These are phyloP conservation scores for Cynocephalus volans DNA, from an alignment of 2,113 vertebrate species.

Conservation along the genomic window DNA sequence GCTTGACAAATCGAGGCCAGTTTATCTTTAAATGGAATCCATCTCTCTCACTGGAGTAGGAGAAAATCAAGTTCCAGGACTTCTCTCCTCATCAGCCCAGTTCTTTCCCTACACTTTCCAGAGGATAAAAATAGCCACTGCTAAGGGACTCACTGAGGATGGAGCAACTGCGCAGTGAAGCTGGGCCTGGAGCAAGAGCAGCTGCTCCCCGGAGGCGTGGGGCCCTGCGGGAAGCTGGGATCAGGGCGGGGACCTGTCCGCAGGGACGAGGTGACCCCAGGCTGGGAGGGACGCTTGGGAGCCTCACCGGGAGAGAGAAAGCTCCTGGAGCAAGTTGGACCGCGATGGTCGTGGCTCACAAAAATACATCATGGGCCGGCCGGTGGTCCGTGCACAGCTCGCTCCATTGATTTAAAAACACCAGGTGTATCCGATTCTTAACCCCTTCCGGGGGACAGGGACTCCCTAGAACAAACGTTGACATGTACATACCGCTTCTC, in stretches of 20 bases:
- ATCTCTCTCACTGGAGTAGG: neutral
- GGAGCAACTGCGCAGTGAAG: constrained; percentile 34
- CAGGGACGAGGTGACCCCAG: neutral
- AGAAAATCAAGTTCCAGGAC: constrained; percentile 30
- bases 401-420: neutral
- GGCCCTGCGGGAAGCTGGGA: rapidly evolving
- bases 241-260: neutral
- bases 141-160: neutral
- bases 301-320: neutral
- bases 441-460: neutral
- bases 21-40: constrained; percentile 28
- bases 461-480: neutral
- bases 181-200: neutral
- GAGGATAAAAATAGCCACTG: constrained; percentile 70
- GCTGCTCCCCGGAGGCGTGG: neutral
- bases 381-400: neutral
- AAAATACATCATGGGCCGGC: neutral
- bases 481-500: neutral
- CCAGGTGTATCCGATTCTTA: neutral
- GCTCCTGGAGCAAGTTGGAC: neutral
- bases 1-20: neutral
- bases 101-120: neutral
- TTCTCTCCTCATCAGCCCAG: neutral
- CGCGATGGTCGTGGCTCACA: neutral
- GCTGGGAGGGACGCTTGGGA: rapidly evolving